These are phyloP conservation scores for Picathartes gymnocephalus DNA, from an alignment of 2,113 vertebrate species.

Conservation along the genomic window DNA sequence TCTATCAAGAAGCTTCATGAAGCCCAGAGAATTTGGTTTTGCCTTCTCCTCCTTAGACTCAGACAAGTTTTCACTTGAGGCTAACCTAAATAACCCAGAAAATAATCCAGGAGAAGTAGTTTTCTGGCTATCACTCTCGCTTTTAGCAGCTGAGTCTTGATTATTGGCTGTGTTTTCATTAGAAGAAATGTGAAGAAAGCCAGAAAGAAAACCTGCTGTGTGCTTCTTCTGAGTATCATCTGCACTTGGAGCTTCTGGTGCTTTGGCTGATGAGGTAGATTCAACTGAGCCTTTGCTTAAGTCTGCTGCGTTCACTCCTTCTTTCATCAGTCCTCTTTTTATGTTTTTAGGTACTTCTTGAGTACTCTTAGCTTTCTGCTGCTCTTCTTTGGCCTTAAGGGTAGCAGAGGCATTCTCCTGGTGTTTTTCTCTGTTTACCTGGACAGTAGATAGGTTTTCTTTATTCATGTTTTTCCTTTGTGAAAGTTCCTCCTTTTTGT, in stretches of 20 bases:
- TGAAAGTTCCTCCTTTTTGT: neutral
- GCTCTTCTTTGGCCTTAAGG: neutral
- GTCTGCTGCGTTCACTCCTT: neutral
- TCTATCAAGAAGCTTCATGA: constrained; percentile 57
- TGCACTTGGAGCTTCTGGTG: neutral
- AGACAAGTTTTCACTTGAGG: constrained; percentile 60
- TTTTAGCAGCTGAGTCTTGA: constrained; percentile 51
- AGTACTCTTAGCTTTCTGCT: neutral
- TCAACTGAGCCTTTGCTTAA: neutral
- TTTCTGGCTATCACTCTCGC: constrained; percentile 31
- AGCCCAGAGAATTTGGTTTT: constrained; percentile 36
- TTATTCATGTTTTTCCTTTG: neutral
- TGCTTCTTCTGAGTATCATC: neutral
- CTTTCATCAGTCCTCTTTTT: neutral
- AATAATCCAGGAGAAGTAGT: constrained; percentile 51
- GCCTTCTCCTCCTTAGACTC: constrained; percentile 51
- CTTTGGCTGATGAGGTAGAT: neutral
- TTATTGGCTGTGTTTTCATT: constrained; percentile 55
- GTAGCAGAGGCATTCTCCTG: neutral
- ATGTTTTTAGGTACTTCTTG: neutral
- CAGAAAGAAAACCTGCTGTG: constrained; percentile 73
- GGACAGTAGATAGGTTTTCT: neutral
- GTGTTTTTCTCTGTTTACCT: neutral
- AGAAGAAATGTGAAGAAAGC: constrained; percentile 69
- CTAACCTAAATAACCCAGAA: constrained; percentile 70